phyloP scores from a whole-genome alignment of 1,140 invertebrate genomes.

The Diabrotica virgifera region DNA sequence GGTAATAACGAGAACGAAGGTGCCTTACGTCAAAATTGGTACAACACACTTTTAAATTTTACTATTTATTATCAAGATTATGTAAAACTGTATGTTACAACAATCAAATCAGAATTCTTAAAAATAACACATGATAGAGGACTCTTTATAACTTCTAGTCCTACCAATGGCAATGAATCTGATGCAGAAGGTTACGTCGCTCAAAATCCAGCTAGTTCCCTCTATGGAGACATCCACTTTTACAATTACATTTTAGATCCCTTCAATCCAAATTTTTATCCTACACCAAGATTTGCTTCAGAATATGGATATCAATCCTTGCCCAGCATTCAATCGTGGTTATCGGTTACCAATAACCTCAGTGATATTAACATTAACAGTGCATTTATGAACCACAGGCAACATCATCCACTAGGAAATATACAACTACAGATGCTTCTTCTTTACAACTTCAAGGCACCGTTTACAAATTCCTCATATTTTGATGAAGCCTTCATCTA shows the following conservation, averaged over 20 bases:
- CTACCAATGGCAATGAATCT: slow-evolving; percentile 82
- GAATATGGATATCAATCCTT: slow-evolving; percentile 95
- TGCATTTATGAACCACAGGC: slow-evolving; percentile 67
- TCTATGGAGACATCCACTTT: slow-evolving; percentile 92
- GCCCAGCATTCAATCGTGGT: slow-evolving; percentile 66
- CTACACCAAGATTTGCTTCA: slow-evolving; percentile 83
- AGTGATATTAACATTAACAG: slow-evolving; percentile 62
- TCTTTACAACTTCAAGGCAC: slow-evolving; percentile 56
- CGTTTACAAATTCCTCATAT: slow-evolving; percentile 50
- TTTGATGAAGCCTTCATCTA: slow-evolving; percentile 62
- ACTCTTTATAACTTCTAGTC: slow-evolving; percentile 81
- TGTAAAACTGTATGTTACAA: slow-evolving; percentile 78
- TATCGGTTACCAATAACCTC: slow-evolving; percentile 53
- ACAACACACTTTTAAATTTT: slow-evolving; percentile 45
- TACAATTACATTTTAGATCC: slow-evolving; percentile 83
- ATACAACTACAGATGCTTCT: slow-evolving; percentile 59
- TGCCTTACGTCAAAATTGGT: slow-evolving; percentile 80
- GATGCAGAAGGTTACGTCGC: slow-evolving; percentile 71
- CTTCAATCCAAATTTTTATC: slow-evolving; percentile 77
- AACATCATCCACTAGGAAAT: slow-evolving; percentile 77
- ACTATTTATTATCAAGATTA: slow-evolving; percentile 76
- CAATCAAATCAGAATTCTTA: slow-evolving; percentile 66
- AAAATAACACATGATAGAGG: slow-evolving; percentile 54
- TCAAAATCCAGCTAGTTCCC: slow-evolving; percentile 68
- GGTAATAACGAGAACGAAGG: slow-evolving; percentile 99